Base-by-base conservation (phyloP, 1,140 invertebrate genomes). In the Dendrolimus kikuchii region DNA sequence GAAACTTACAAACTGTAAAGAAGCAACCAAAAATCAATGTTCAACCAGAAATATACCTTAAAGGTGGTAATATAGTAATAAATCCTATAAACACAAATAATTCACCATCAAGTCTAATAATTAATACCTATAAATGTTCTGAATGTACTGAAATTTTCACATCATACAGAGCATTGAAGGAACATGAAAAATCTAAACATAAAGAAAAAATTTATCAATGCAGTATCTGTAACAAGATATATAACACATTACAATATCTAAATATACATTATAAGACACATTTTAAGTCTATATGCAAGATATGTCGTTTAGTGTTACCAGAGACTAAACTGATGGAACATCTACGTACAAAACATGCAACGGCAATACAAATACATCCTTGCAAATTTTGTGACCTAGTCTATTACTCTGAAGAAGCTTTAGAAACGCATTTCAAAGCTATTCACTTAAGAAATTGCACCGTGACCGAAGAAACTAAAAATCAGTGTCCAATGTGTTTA, bases 241-340 rank as follows among this genome's bases (percentile, higher is more conserved):
- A 67, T 42, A 58, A 59, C 7, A 61, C 64, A 0, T 49, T 55
- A 36, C 60, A 63, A 42, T 60, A 51, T 46, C 51, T 70, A 7
- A 57, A 60, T 40, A 51, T 60, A 4, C 68, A 70, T 51, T 70
- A 70, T 38, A 61, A 61, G 40, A 59, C 47, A 0, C 68, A 70
- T 53, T 36, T 38, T 0, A 59, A 53, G 39, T 54, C 51, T 3
- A 52, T 56, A 41, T 71, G 68, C 43, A 68, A 64, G 36, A 41
- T 64, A 8, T 68, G 68, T 8, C 52, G 59, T 38, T 41, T 60
- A 4, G 48, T 66, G 10, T 38, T 68, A 3, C 57, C 52, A 0
- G 57, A 67, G 45, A 47, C 55, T 7, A 55, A 63, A 40, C 41
- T 69, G 6, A 60, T 53, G 40, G 49, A 60, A 3, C 69, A 72